Base-by-base conservation (phyloP, 2,797 vertebrate species). In the Alca torda region DNA sequence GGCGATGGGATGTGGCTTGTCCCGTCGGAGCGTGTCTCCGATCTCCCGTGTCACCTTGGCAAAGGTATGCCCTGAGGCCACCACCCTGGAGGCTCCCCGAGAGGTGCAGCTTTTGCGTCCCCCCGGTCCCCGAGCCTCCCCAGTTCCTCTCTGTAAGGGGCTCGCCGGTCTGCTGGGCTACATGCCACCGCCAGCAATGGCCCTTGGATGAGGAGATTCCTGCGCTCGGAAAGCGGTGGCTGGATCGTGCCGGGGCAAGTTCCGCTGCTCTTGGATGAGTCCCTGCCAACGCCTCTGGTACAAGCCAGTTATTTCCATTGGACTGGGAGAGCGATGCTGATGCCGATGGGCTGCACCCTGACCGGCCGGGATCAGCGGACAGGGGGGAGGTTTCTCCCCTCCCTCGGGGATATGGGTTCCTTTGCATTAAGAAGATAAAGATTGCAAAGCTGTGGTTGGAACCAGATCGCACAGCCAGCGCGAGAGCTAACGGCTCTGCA, bases 141-240 rank as follows among this genome's bases (percentile, higher is more conserved):
- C 20, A 11, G 1, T 24, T 75, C 39, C 41, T 53, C 25, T 17
- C 43, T 13, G 2, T 3, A 28, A 15, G 43, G 59, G 63, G 31
- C 31, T 51, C 2, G 0, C 31, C 0, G 1, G 1, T 0, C 2
- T 33, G 43, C 74, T 9, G 65, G 48, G 69, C 48, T 85, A 11
- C 4, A 14, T n/a, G 69, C 41, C 5, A 4, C 70, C 15, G 35
- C 4, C 19, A 25, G 69, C 0, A 3, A 13, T 0, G 5, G 31
- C 5, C 0, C 48, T 21, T 5, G 48, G 82, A 24, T 16, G 33
- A 75, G 64, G 64, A 74, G 84, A 83, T 28, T 88, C 60, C 48
- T 3, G 39, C 4, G 4, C 65, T 69, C 1, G 2, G 73, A 26
- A 86, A 91, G 77, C 3, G 0, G 69, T 0, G 2, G 65, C 67